Conservation (phyloP, 2,113 vertebrate species). For the Stomatorhinus ivindoensis region DNA sequence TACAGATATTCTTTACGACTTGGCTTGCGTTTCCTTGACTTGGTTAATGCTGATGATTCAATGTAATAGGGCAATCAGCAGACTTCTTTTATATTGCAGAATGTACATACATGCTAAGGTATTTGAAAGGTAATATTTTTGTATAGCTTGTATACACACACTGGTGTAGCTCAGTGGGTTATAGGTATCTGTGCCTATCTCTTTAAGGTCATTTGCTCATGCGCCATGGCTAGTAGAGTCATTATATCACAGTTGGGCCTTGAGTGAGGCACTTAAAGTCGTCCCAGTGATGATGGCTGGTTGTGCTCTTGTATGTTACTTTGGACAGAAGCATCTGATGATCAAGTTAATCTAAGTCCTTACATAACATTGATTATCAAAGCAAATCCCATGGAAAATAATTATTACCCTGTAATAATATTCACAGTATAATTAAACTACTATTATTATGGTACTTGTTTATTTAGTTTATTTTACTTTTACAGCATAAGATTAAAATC, state of each 20-base stretch:
- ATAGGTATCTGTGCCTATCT: neutral
- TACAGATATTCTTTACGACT: neutral
- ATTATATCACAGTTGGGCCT: neutral
- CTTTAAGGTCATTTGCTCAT: neutral
- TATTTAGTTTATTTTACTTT: neutral
- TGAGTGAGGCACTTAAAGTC: neutral
- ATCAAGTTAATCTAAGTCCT: neutral
- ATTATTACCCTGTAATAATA: neutral
- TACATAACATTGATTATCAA: neutral
- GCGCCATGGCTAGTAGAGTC: neutral
- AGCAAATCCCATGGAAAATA: neutral
- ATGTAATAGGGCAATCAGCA: neutral
- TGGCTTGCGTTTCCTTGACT: neutral
- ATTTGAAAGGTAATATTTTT: neutral
- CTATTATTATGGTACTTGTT: neutral
- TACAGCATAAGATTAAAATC: neutral
- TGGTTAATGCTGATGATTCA: neutral
- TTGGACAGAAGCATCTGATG: neutral
- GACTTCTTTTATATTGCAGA: neutral
- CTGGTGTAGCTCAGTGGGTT: neutral
- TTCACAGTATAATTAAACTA: neutral
- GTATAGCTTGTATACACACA: neutral
- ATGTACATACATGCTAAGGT: neutral
- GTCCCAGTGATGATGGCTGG: neutral
- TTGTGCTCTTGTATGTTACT: neutral